Evolutionary conservation across 2,797 vertebrate genomes (phyloP).

Genomic region (Liasis olivaceus): DNA sequence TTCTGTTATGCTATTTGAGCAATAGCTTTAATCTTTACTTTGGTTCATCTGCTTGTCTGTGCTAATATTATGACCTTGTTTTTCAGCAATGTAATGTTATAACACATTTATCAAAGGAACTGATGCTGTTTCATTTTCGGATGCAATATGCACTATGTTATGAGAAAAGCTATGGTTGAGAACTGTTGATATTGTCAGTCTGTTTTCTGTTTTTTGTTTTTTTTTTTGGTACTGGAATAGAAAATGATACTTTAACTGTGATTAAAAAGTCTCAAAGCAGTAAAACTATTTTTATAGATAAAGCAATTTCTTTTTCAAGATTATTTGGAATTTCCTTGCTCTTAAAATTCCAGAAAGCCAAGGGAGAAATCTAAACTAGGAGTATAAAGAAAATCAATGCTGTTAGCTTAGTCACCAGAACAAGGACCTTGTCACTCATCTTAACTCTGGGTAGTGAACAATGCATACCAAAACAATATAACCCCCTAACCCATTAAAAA

Average conservation of each 20-base stretch:
- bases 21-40: conserved; percentile 1
- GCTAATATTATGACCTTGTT: conserved; percentile 11
- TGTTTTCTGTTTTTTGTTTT: conserved; percentile 25
- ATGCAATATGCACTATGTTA: neutral
- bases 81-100: conserved; percentile 22
- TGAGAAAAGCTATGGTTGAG: conserved; percentile 3
- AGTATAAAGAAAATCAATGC: neutral
- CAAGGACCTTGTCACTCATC: neutral
- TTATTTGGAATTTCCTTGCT: neutral
- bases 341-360: neutral
- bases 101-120: conserved; percentile 28
- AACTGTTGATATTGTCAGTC: conserved; percentile 10
- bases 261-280: neutral
- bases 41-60: conserved; percentile 26
- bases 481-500: no score
- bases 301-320: neutral
- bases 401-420: neutral
- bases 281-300: neutral
- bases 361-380: neutral
- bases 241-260: conserved; percentile 1
- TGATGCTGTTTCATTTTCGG: conserved; percentile 16
- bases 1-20: neutral
- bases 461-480: neutral
- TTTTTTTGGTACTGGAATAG: conserved; percentile 13
- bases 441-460: neutral